phyloP scores from a whole-genome alignment of 2,113 vertebrate species.

The Stigmatopora argus region DNA sequence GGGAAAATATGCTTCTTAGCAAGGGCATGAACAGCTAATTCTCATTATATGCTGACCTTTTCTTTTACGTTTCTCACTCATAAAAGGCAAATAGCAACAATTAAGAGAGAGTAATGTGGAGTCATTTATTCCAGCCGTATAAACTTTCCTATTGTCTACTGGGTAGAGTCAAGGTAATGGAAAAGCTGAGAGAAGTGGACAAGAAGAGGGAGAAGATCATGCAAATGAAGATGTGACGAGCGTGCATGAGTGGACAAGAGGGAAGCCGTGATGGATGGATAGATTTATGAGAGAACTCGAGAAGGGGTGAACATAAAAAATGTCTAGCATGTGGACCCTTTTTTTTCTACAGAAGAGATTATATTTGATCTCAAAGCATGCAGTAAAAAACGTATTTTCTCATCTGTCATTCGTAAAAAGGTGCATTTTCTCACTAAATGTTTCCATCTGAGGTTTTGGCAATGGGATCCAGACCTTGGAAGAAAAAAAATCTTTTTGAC shows the following conservation, averaged over 20 bases:
- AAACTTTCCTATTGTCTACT: constrained; percentile 25
- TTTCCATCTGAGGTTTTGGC: background rate
- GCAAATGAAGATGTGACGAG: constrained; percentile 33
- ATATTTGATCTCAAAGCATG: background rate
- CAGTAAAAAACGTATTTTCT: constrained; percentile 5
- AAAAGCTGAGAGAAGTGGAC: constrained; percentile 7
- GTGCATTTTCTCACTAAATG: constrained; percentile 16
- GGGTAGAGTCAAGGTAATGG: background rate
- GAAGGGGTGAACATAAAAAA: constrained; percentile 33
- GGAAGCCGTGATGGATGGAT: constrained; percentile 26
- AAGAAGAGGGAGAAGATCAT: constrained; percentile 12
- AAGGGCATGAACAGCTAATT: background rate
- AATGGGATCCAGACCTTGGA: constrained; percentile 4
- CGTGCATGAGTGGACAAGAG: background rate
- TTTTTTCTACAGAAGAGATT: background rate
- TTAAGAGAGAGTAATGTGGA: constrained; percentile 25
- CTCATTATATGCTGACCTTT: constrained; percentile 22
- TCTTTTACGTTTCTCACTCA: constrained; percentile 21
- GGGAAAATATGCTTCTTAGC: background rate
- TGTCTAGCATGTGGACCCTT: constrained; percentile 8
- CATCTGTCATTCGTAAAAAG: constrained; percentile 8
- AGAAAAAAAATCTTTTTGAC: constrained; percentile 20
- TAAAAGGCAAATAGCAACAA: constrained; percentile 38
- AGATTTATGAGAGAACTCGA: constrained; percentile 11
- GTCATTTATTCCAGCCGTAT: constrained; percentile 41